Conservation (phyloP, 2,888 invertebrate species). For the Dilophus febrilis region DNA sequence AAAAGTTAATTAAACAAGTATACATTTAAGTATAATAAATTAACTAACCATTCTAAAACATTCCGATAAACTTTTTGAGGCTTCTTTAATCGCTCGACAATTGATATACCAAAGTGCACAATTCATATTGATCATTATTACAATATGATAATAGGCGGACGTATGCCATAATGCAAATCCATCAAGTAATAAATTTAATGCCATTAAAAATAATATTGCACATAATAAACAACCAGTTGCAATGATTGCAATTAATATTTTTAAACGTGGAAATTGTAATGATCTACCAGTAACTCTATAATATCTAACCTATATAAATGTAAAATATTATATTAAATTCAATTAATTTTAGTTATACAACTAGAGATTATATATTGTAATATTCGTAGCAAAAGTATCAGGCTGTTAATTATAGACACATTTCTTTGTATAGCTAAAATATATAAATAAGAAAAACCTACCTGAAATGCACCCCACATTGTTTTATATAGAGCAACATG, state of each 20-base stretch:
- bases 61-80: slow-evolving; percentile 36
- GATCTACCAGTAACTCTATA: slow-evolving; percentile 40
- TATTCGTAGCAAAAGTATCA: too few species aligned
- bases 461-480: slow-evolving; percentile 49
- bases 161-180: slow-evolving; percentile 44
- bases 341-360: slow-evolving; percentile 10
- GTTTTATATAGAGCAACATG: slow-evolving; percentile 53
- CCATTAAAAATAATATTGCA: slow-evolving; percentile 40
- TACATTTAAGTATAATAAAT: neutral
- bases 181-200: slow-evolving; percentile 40
- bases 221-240: slow-evolving; percentile 43
- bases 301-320: slow-evolving; percentile 32
- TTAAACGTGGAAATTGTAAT: slow-evolving; percentile 42
- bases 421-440: too few species aligned
- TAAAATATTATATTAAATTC: neutral
- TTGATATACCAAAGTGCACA: slow-evolving; percentile 55
- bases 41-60: slow-evolving; percentile 33
- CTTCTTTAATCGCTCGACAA: slow-evolving; percentile 45
- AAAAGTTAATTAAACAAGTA: neutral
- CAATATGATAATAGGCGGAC: slow-evolving; percentile 38
- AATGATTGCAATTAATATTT: slow-evolving; percentile 40
- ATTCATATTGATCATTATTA: slow-evolving; percentile 56
- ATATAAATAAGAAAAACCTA: too few species aligned
- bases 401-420: too few species aligned
- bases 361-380: too few species aligned